Percentiles rank a stretch among this genome's conserved stretches.
Conservation (phyloP, 2,113 vertebrate genomes). For the Ammodytes marinus region DNA sequence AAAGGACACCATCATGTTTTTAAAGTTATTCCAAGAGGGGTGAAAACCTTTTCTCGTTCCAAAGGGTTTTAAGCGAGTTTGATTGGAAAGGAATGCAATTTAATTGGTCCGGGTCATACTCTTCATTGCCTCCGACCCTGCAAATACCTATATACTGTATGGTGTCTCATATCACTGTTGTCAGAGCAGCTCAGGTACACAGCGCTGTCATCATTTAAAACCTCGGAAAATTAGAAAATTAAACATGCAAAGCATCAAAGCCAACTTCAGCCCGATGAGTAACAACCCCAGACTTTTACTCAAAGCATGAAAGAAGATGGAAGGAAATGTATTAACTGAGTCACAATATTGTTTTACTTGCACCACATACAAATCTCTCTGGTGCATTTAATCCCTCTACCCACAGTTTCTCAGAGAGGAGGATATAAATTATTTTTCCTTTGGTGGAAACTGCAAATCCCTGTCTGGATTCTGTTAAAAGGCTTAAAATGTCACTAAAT, state of each 20-base stretch:
- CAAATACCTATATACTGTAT: conserved; percentile 23
- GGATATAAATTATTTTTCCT: conserved; percentile 86
- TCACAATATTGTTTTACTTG: conserved; percentile 84
- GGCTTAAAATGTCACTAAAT: conserved; percentile 90
- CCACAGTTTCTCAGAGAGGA: conserved; percentile 83
- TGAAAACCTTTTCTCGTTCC: conserved; percentile 44
- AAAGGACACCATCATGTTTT: conserved; percentile 48
- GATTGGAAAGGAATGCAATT: conserved; percentile 42
- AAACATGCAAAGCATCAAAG: conserved; percentile 68
- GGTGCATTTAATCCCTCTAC: conserved; percentile 85
- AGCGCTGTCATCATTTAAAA: conserved; percentile 50
- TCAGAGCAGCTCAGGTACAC: conserved; percentile 51
- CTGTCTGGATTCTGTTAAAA: conserved; percentile 88
- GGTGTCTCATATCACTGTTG: conserved; percentile 25
- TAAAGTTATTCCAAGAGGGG: conserved; percentile 40
- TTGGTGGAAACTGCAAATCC: conserved; percentile 85
- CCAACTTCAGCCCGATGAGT: conserved; percentile 66
- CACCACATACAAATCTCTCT: conserved; percentile 80
- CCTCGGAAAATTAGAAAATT: conserved; percentile 57
- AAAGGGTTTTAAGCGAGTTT: conserved; percentile 59
- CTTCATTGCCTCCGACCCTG: conserved; percentile 25
- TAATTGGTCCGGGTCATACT: conserved; percentile 55
- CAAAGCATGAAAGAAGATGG: conserved; percentile 71
- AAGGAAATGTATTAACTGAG: conserved; percentile 78
- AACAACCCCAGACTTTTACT: conserved; percentile 73